A percentile compares a stretch with the other conserved stretches of the same genome.
phyloP scores from a whole-genome alignment of 1,140 invertebrate species.

The Sitophilus oryzae region DNA sequence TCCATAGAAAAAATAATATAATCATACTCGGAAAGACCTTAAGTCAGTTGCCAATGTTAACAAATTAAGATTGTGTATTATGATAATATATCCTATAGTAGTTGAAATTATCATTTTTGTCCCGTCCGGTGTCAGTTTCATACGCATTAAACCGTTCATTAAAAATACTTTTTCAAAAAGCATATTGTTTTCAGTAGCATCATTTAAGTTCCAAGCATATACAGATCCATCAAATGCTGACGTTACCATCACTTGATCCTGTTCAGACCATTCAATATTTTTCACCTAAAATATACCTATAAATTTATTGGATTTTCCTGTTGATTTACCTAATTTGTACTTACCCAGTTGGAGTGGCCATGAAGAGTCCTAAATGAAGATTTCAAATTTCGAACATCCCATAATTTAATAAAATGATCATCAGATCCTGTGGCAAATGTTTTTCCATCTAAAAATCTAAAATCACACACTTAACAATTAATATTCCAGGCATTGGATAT shows the following conservation, averaged over 20 bases:
- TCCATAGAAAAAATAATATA: background rate
- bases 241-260: slow-evolving; percentile 77
- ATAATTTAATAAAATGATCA: slow-evolving; percentile 84
- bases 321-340: background rate
- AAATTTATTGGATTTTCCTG: background rate
- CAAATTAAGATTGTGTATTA: slow-evolving; percentile 84
- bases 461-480: no score
- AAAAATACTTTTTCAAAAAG: slow-evolving; percentile 77
- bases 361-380: slow-evolving; percentile 67
- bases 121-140: slow-evolving; percentile 75
- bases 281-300: slow-evolving; percentile 53
- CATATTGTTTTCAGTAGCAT: slow-evolving; percentile 69
- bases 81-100: slow-evolving; percentile 80
- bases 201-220: slow-evolving; percentile 92
- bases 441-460: slow-evolving; percentile 82
- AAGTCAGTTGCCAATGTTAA: slow-evolving; percentile 73
- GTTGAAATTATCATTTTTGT: slow-evolving; percentile 86
- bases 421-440: slow-evolving; percentile 92
- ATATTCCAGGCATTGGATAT: background rate
- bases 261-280: slow-evolving; percentile 89
- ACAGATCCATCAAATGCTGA: slow-evolving; percentile 91
- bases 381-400: slow-evolving; percentile 84
- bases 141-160: slow-evolving; percentile 79
- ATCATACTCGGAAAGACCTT: slow-evolving; percentile 72
- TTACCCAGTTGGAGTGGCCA: slow-evolving; percentile 87